A percentile compares a stretch with the other conserved stretches of the same genome.
Evolutionary conservation across 2,888 invertebrate genomes (phyloP).

Genomic region (Pteria penguin): DNA sequence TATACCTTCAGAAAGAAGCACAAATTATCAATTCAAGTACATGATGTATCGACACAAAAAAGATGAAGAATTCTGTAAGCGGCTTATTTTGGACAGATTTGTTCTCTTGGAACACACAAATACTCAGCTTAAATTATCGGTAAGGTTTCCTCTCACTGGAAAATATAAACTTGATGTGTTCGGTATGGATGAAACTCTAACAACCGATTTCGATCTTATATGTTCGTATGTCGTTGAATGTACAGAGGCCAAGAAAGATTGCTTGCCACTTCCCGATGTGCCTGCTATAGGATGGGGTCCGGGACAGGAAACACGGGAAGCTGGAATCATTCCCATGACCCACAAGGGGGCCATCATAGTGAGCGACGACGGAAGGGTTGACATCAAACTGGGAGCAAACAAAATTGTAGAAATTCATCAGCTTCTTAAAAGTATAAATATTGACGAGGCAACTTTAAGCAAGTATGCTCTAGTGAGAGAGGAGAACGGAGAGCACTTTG

Average conservation of each 20-base stretch:
- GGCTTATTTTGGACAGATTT: constrained; percentile 63
- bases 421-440: constrained; percentile 68
- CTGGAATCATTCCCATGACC: constrained; percentile 69
- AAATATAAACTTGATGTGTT: constrained; percentile 77
- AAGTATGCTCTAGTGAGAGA: constrained; percentile 69
- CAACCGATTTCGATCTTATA: constrained; percentile 72
- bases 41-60: constrained; percentile 54
- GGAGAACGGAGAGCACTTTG: constrained; percentile 69
- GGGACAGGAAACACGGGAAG: constrained; percentile 66
- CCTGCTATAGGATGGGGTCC: constrained; percentile 78
- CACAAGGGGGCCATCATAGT: constrained; percentile 73
- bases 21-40: constrained; percentile 61
- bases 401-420: constrained; percentile 69
- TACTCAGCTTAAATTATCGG: constrained; percentile 62
- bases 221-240: constrained; percentile 77
- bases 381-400: constrained; percentile 69
- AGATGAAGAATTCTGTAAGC: constrained; percentile 24
- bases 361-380: constrained; percentile 72
- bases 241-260: constrained; percentile 63
- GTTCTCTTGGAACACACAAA: constrained; percentile 73
- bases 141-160: constrained; percentile 72
- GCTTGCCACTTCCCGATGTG: constrained; percentile 73
- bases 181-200: constrained; percentile 67
- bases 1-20: constrained; percentile 48
- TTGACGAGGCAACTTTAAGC: constrained; percentile 72